phyloP scores from a whole-genome alignment of 2,888 invertebrate genomes.

The Meliscaeva auricollis region DNA sequence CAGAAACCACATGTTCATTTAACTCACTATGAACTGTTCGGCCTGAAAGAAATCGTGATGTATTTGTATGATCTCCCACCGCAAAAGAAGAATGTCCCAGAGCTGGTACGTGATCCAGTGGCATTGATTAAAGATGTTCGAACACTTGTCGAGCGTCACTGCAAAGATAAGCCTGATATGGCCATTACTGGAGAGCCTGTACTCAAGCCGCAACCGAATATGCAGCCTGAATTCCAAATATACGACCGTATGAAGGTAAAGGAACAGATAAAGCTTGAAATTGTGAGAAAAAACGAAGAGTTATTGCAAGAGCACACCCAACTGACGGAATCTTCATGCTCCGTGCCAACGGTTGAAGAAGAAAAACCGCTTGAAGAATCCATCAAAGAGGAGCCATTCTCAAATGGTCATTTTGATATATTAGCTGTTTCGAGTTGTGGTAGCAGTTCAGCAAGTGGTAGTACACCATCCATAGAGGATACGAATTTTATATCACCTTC shows the following conservation, averaged over 20 bases:
- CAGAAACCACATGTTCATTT: constrained; percentile 88
- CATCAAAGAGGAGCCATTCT: constrained; percentile 58
- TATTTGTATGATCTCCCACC: constrained; percentile 95
- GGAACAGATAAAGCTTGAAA: constrained; percentile 82
- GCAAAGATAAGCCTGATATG: constrained; percentile 92
- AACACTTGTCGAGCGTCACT: constrained; percentile 93
- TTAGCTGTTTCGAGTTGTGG: constrained; percentile 61
- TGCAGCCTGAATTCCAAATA: constrained; percentile 77
- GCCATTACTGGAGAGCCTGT: constrained; percentile 94
- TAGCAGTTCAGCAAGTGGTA: constrained; percentile 64
- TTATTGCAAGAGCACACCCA: constrained; percentile 79
- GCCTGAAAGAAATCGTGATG: constrained; percentile 94
- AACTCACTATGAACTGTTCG: constrained; percentile 92
- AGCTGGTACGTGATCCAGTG: constrained; percentile 94
- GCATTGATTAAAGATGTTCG: constrained; percentile 95
- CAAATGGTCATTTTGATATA: constrained; percentile 64
- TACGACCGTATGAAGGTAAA: constrained; percentile 82
- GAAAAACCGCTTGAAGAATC: constrained; percentile 45
- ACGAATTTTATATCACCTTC: constrained; percentile 77
- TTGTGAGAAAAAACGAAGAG: constrained; percentile 81
- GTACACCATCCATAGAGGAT: constrained; percentile 68
- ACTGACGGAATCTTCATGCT: constrained; percentile 53
- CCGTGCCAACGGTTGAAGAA: constrained; percentile 47
- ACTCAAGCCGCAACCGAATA: constrained; percentile 84
- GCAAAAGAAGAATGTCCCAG: constrained; percentile 96